Evolutionary conservation across 92 coral and sea anemone species (phyloP), one percentile per base, ranked within the genome.

Genomic region (Chrysogorgia sp.): DNA sequence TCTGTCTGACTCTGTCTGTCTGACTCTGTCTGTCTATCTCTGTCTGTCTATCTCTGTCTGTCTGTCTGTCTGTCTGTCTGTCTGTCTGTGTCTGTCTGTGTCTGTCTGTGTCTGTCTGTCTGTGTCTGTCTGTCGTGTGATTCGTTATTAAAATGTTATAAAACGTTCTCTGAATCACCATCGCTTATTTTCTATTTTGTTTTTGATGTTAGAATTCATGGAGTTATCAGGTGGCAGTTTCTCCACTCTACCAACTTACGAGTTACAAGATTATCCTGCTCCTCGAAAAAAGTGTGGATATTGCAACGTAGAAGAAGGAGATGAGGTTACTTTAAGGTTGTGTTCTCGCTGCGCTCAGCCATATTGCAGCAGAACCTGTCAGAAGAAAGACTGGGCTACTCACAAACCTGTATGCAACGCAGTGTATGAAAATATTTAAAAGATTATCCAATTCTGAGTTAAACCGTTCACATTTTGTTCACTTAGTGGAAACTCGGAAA

Each of bases 301-400:
- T 69, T 84, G 88, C 48, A 69, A 71, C 40, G 35, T 33, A 9
- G 67, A 41, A 61, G 88, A 84, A 22, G 84, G 75, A 10, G 84
- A 79, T 10, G 88, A 76, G 1, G 74, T 81, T 19, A 60, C 75
- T 22, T 70, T 81, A 61, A 81, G 71, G 77, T 70, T 70, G 34
- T 81, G 85, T 29, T 59, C 72, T 28, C 71, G 88, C 29, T 77
- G 88, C 71, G 84, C 79, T 24, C 80, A 84, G 71, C 81, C 81
- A 15, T 75, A 81, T 34, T 81, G 85, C 48, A 33, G 80, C 70
- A 62, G 60, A 61, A 68, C 52, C 8, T 81, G 85, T 34, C 85
- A 81, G 63, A 71, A 71, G 52, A 81, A 69, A 13, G 85, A 81
- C 65, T 81, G 85, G 85, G 30, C 28, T 17, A 62, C 76, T 1